Conservation (phyloP, 2,888 invertebrate species). For the Tachina lurida region DNA sequence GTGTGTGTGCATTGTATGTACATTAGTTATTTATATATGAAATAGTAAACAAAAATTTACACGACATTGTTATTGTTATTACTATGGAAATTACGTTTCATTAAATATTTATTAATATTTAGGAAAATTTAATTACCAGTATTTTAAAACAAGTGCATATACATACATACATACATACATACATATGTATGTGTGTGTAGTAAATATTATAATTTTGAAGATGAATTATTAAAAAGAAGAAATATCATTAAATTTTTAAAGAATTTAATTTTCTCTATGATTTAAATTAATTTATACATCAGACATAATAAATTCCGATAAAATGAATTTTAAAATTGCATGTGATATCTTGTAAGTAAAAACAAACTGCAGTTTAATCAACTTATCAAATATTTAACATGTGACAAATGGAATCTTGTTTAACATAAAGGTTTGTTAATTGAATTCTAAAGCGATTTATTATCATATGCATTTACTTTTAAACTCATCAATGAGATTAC, state of each 20-base stretch:
- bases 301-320: not conserved
- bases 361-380: slow-evolving; percentile 11
- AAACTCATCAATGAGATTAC: slow-evolving; percentile 40
- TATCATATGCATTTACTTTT: slow-evolving; percentile 3
- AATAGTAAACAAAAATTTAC: not conserved
- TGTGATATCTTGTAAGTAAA: not conserved
- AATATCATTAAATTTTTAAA: not conserved
- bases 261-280: not conserved
- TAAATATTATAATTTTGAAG: not conserved
- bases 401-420: not conserved
- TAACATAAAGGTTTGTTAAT: slow-evolving; percentile 29
- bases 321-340: not conserved
- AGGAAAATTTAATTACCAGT: not conserved
- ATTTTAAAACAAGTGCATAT: not conserved
- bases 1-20: not conserved
- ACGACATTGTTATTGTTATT: no score
- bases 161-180: no score
- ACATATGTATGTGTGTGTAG: no score
- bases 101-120: not conserved
- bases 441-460: slow-evolving; percentile 38
- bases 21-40: not conserved
- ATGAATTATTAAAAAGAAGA: not conserved
- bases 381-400: slow-evolving; percentile 26
- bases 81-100: not conserved
- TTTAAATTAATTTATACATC: no score